phyloP scores from a whole-genome alignment of 2,888 invertebrate species.

The Conomelus anceps region DNA sequence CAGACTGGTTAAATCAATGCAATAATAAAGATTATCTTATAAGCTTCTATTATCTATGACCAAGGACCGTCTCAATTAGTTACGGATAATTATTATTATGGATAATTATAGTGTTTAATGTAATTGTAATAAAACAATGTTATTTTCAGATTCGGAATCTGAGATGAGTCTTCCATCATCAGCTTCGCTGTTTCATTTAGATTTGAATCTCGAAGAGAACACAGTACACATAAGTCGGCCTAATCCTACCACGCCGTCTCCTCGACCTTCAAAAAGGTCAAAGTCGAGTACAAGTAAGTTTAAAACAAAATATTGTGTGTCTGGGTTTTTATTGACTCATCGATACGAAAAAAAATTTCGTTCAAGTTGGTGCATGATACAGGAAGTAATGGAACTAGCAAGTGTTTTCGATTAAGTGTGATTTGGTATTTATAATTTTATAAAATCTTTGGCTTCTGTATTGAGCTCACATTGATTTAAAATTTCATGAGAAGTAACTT shows the following conservation, averaged over 20 bases:
- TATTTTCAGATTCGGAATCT: conserved; percentile 44
- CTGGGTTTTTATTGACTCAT: neutral
- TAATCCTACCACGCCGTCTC: neutral
- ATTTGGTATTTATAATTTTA: too few species aligned
- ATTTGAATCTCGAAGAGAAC: conserved; percentile 57
- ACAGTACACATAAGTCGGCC: conserved; percentile 46
- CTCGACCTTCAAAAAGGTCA: neutral
- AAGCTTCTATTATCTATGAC: too few species aligned
- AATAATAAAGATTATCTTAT: too few species aligned
- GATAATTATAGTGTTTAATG: too few species aligned
- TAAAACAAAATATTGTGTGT: neutral
- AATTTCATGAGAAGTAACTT: too few species aligned
- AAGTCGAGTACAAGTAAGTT: conserved; percentile 13
- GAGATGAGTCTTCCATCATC: conserved; percentile 44
- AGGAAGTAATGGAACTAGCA: too few species aligned
- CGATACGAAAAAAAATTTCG: neutral
- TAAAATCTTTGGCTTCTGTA: too few species aligned
- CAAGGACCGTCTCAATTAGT: too few species aligned
- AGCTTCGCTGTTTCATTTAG: conserved; percentile 54
- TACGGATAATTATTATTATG: too few species aligned
- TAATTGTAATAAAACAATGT: conserved; percentile 14
- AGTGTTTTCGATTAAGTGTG: too few species aligned
- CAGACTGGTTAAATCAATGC: too few species aligned
- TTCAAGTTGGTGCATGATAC: neutral
- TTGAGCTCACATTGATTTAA: too few species aligned